Evolutionary conservation across 2,113 vertebrate species (phyloP).

Genomic region (Argyrosomus japonicus): DNA sequence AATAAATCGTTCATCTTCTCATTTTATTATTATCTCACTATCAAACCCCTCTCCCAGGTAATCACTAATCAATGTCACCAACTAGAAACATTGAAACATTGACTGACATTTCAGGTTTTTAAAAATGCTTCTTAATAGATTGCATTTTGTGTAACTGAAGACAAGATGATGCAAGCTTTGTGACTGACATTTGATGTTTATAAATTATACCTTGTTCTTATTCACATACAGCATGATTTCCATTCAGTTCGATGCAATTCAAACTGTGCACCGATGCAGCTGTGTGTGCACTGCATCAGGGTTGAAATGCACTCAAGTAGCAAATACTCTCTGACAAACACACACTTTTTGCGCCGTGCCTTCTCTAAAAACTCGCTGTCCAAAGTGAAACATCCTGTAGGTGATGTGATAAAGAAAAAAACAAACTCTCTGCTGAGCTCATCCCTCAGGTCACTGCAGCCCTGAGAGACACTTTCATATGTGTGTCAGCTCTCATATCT

Average conservation of each 20-base stretch:
- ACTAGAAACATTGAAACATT: neutral
- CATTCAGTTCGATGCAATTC: constrained; percentile 3
- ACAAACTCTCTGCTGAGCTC: constrained; percentile 29
- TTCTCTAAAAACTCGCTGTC: neutral
- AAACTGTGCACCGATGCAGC: neutral
- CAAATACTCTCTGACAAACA: constrained; percentile 10
- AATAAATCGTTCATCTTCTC: constrained; percentile 11
- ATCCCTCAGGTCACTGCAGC: constrained; percentile 47
- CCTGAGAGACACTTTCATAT: constrained; percentile 65
- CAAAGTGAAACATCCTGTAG: constrained; percentile 33
- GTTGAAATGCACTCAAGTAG: constrained; percentile 11
- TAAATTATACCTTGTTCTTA: neutral
- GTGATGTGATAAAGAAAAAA: constrained; percentile 36
- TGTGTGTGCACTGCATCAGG: neutral
- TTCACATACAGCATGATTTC: neutral
- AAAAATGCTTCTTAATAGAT: too few relatives aligned
- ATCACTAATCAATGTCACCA: neutral
- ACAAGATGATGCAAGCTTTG: neutral
- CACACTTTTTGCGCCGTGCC: neutral
- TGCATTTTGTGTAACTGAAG: neutral
- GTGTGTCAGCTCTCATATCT: constrained; percentile 53
- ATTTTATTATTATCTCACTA: constrained; percentile 4
- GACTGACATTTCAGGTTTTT: too few relatives aligned
- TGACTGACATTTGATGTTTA: neutral
- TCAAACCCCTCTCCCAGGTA: neutral